Conservation (phyloP, 2,113 vertebrate genomes). For the Motacilla alba region DNA sequence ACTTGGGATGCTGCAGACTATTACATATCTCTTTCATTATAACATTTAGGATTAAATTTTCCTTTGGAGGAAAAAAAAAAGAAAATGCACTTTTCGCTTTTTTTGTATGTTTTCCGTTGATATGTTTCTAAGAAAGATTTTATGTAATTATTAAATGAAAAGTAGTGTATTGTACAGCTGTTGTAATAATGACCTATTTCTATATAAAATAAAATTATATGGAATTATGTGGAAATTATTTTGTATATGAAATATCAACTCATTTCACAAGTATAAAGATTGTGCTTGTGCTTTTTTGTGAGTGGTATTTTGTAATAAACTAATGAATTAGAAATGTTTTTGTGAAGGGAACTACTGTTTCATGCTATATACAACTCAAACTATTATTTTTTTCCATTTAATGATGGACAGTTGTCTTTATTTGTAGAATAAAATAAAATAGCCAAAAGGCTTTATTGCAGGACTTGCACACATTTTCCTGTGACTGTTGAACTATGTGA, state of each 20-base stretch:
- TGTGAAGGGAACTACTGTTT: conserved; percentile 64
- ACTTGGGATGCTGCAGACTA: conserved; percentile 66
- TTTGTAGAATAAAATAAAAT: conserved; percentile 66
- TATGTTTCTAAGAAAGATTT: conserved; percentile 83
- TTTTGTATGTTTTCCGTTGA: conserved; percentile 82
- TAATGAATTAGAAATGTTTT: conserved; percentile 72
- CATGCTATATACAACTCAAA: conserved; percentile 56
- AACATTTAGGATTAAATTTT: conserved; percentile 71
- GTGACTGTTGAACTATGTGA: conserved; percentile 36
- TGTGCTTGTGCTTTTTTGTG: conserved; percentile 76
- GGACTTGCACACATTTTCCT: conserved; percentile 51
- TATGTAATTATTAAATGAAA: conserved; percentile 78
- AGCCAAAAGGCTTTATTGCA: conserved; percentile 43
- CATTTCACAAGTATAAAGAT: conserved; percentile 74
- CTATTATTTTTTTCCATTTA: conserved; percentile 61
- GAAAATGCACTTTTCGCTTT: conserved; percentile 82
- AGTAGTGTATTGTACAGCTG: conserved; percentile 81
- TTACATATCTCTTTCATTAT: conserved; percentile 65
- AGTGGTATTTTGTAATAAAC: conserved; percentile 81
- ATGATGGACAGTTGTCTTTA: conserved; percentile 62
- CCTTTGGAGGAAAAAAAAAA: conserved; percentile 48
- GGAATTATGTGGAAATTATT: conserved; percentile 82
- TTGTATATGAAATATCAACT: conserved; percentile 79
- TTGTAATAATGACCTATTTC: conserved; percentile 85
- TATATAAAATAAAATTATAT: conserved; percentile 83